These are phyloP conservation scores for Chaenogobius annularis DNA, from an alignment of 2,113 vertebrate genomes.

Conservation along the genomic window DNA sequence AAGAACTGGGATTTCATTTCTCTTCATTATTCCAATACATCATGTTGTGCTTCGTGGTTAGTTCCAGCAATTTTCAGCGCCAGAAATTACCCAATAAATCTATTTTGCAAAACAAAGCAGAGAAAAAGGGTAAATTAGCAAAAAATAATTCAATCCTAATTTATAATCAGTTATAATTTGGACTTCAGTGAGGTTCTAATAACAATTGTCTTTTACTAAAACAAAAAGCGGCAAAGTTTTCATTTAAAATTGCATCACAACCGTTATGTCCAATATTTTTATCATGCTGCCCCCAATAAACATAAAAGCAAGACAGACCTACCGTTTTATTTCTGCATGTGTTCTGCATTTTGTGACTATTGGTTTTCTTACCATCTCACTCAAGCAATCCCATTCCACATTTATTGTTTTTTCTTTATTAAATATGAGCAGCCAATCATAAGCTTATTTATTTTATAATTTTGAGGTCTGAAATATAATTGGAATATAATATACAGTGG, in stretches of 20 bases:
- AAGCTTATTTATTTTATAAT: slow-evolving; percentile 5
- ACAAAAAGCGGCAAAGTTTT: not conserved
- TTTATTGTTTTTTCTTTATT: slow-evolving; percentile 29
- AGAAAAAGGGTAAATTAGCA: not conserved
- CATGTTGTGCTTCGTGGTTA: slow-evolving; percentile 22
- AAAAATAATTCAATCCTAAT: not conserved
- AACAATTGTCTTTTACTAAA: not conserved
- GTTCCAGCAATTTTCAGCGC: slow-evolving; percentile 11
- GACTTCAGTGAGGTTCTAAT: not conserved
- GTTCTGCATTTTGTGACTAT: slow-evolving; percentile 28
- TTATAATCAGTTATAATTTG: not conserved
- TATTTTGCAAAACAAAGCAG: not conserved
- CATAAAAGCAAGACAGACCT: not conserved
- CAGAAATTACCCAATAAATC: slow-evolving; percentile 27
- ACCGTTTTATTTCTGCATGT: slow-evolving; percentile 8
- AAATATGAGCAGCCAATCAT: slow-evolving; percentile 10
- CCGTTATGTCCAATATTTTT: not conserved
- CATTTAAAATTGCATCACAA: not conserved
- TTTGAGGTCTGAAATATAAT: not conserved
- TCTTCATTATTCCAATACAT: slow-evolving; percentile 23
- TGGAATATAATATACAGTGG: too few species aligned
- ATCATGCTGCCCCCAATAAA: not conserved
- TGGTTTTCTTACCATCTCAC: slow-evolving; percentile 13
- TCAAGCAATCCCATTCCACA: slow-evolving; percentile 1
- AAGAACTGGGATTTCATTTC: slow-evolving; percentile 4